Evolutionary conservation across 1,140 invertebrate species (phyloP).

Genomic region (Euwallacea fornicatus): DNA sequence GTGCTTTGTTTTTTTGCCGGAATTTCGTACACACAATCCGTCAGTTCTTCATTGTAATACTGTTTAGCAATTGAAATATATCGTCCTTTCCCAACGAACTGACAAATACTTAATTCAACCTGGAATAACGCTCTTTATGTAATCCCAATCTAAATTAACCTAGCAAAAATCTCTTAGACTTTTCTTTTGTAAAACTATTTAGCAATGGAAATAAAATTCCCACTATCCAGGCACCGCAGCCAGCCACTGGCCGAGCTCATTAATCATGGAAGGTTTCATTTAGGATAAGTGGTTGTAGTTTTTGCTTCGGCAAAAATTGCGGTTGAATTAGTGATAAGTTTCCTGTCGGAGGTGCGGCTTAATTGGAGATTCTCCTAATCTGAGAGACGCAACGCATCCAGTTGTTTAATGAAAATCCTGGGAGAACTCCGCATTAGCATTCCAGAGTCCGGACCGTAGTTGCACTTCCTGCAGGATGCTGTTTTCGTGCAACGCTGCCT

Average conservation of each 20-base stretch:
- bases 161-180: too few relatives aligned
- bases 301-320: constrained; percentile 27
- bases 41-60: not conserved
- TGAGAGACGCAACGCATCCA: constrained; percentile 17
- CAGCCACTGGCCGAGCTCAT: constrained; percentile 7
- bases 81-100: constrained; percentile 7
- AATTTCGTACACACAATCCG: not conserved
- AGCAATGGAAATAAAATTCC: constrained; percentile 15
- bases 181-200: constrained; percentile 3
- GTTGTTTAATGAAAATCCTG: constrained; percentile 31
- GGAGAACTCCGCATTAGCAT: constrained; percentile 27
- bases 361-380: constrained; percentile 33
- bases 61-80: constrained; percentile 12
- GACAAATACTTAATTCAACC: too few relatives aligned
- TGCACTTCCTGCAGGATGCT: constrained; percentile 15
- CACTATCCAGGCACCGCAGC: constrained; percentile 17
- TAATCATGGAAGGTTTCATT: constrained; percentile 31
- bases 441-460: constrained; percentile 1
- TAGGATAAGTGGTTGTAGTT: constrained; percentile 31
- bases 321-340: constrained; percentile 35
- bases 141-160: too few relatives aligned
- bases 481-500: not conserved
- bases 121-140: too few relatives aligned
- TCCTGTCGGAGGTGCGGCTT: constrained; percentile 33
- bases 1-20: not conserved